phyloP scores from a whole-genome alignment of 2,888 invertebrate genomes.

The Cyclophora punctaria region DNA sequence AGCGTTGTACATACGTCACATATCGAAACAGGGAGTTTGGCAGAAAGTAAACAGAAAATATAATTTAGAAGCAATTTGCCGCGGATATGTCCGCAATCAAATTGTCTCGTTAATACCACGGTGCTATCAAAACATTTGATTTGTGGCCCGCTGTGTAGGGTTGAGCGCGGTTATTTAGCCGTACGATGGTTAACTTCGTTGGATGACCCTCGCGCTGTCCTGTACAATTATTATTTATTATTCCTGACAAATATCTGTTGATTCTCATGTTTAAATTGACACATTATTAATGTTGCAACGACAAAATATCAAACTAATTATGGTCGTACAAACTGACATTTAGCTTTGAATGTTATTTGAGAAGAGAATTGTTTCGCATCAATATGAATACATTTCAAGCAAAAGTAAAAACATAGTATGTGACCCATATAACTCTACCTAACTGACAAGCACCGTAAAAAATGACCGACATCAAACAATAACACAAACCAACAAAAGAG shows the following conservation, averaged over 20 bases:
- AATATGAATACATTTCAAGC: too few relatives aligned
- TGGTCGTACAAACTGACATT: too few relatives aligned
- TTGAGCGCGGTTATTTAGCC: slow-evolving; percentile 60
- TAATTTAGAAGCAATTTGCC: slow-evolving; percentile 75
- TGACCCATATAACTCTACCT: neutral
- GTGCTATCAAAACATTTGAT: slow-evolving; percentile 76
- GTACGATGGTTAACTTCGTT: slow-evolving; percentile 53
- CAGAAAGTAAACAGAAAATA: slow-evolving; percentile 75
- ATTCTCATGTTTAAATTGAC: slow-evolving; percentile 16
- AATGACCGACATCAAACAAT: slow-evolving; percentile 4
- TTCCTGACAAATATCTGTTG: slow-evolving; percentile 26
- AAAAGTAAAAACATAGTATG: too few relatives aligned
- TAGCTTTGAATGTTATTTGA: too few relatives aligned
- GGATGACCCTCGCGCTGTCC: slow-evolving; percentile 60
- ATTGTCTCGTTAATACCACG: slow-evolving; percentile 74
- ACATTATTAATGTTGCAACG: too few relatives aligned
- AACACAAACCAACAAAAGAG: slow-evolving; percentile 3
- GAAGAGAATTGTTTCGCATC: too few relatives aligned
- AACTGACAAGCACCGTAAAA: slow-evolving; percentile 11
- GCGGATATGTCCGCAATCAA: slow-evolving; percentile 75
- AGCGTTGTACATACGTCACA: slow-evolving; percentile 45
- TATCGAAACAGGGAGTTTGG: slow-evolving; percentile 66
- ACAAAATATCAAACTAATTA: too few relatives aligned
- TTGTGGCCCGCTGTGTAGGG: slow-evolving; percentile 59
- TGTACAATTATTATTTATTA: slow-evolving; percentile 47